Evolutionary conservation across 2,113 vertebrate species (phyloP).

Genomic region (Osmerus eperlanus): DNA sequence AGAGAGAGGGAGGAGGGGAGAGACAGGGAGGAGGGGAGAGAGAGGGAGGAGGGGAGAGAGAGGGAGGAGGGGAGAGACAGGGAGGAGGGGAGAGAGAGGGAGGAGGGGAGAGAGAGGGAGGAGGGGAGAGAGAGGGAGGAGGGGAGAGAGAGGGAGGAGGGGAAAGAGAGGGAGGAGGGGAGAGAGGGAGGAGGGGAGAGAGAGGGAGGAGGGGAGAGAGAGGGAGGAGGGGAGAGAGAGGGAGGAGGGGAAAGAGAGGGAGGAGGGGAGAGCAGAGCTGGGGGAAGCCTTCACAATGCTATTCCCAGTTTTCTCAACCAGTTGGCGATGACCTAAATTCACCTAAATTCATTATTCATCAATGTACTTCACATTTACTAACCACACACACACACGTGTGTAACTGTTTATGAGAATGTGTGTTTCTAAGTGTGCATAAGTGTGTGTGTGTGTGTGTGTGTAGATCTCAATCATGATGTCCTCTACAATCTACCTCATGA

Average conservation of each 20-base stretch:
- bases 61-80: no score
- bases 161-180: no score
- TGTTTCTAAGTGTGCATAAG: constrained; percentile 1
- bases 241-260: no score
- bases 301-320: constrained; percentile 22
- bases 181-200: no score
- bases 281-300: neutral
- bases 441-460: neutral
- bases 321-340: constrained; percentile 49
- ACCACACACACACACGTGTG: neutral
- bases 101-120: no score
- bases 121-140: no score
- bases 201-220: no score
- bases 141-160: no score
- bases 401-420: constrained; percentile 7
- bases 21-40: neutral
- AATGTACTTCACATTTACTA: constrained; percentile 15
- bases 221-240: no score
- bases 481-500: constrained; percentile 48
- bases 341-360: constrained; percentile 60
- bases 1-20: neutral
- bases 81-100: no score
- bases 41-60: no score
- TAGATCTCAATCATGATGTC: constrained; percentile 38
- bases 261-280: neutral